Base-by-base conservation (phyloP, 2,113 vertebrate species). In the Periophthalmus modestus region DNA sequence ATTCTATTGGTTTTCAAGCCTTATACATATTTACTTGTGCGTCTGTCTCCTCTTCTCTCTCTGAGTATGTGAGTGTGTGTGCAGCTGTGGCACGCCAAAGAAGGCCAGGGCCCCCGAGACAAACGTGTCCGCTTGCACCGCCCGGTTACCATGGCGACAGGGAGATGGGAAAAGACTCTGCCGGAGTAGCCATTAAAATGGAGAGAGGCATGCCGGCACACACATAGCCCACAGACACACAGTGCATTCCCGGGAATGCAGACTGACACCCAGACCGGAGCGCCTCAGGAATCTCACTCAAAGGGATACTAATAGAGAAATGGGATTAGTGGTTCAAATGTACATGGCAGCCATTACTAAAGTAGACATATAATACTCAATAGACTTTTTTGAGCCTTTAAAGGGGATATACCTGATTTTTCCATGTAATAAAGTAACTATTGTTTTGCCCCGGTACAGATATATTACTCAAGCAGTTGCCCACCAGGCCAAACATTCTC, bases 121-220 rank as follows among this genome's bases (percentile, higher is more conserved):
- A 88, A 93, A 94, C 81, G 85, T 92, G 90, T 90, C 88, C 88
- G 85, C 91, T 92, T 85, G 91, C 84, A 16, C 90, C 93, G 89
- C 93, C 91, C 34, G 24, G 95, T 97, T 96, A 89, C 94, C 92
- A 95, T 96, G 93, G 92, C 84, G 87, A 98, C 91, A 4, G 72
- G 68, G 80, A 90, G 90, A 93, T 87, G 89, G 70, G 91, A 61
- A 87, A 89, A 84, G 82, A 83, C 78, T 95, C 89, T 91, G 86
- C 92, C 89, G 93, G 94, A 95, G 95, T 95, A 93, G 87, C 91
- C 93, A 94, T 93, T 93, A 92, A 90, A 90, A 87, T 91, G 90
- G 36, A 74, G 85, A 93, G 89, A 69, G 69, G 84, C 62, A 68
- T 78, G 74, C 73, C 62, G 75, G 82, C 90, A 86, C 94, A 93